phyloP scores from a whole-genome alignment of 2,113 vertebrate genomes.

The Ammospiza nelsoni region DNA sequence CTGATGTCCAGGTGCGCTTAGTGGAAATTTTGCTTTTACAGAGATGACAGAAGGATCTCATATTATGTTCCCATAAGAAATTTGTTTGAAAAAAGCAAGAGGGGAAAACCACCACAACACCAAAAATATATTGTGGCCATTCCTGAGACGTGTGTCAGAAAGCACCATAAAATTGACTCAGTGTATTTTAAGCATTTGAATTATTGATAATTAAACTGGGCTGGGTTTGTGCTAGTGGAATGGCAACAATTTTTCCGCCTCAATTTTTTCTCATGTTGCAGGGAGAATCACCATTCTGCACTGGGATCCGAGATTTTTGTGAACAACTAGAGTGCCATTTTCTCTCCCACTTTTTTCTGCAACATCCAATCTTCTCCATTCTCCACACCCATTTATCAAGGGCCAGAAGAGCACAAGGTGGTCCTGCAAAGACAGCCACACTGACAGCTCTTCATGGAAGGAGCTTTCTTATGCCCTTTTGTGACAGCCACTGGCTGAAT shows the following conservation, averaged over 20 bases:
- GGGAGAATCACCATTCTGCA: background rate
- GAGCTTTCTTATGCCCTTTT: background rate
- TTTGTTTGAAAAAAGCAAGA: background rate
- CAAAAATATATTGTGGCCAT: background rate
- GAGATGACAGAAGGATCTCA: background rate
- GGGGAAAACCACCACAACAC: rapidly evolving
- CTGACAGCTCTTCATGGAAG: background rate
- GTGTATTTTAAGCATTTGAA: background rate
- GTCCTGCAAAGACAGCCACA: background rate
- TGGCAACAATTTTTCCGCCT: background rate
- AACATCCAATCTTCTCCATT: background rate
- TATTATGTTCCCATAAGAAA: background rate
- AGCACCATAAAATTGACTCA: background rate
- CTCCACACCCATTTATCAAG: background rate
- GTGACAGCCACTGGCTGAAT: background rate
- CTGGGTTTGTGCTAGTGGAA: background rate
- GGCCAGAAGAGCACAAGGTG: background rate
- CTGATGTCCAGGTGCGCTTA: background rate
- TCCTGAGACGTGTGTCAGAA: background rate
- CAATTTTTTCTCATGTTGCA: background rate
- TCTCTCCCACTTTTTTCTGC: background rate
- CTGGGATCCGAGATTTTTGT: background rate
- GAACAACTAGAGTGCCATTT: background rate
- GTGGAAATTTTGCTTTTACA: background rate
- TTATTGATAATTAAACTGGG: background rate